Evolutionary conservation across 2,888 invertebrate species (phyloP), one percentile per base, ranked within the genome.

Genomic region (Chirona hameri): DNA sequence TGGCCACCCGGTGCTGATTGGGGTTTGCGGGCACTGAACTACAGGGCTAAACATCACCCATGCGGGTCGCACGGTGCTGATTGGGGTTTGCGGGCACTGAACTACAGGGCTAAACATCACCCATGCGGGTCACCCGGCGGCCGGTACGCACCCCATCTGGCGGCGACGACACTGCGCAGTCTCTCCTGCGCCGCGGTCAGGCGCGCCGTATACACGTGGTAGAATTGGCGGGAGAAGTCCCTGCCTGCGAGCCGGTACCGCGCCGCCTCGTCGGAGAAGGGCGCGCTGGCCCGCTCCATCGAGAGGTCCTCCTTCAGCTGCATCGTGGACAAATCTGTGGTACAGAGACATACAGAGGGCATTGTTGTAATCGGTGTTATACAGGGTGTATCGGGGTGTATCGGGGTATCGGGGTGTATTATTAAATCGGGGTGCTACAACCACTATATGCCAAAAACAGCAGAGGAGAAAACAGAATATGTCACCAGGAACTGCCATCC

Each of bases 131-230:
- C 14, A 18, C 4, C 18, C 60, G 24, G 21, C 21, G n/a, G 60
- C 21, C 60, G n/a, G 21, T 21, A n/a, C 60, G 24, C 21, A 60
- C 91, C 94, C 84, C 94, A 94, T 24, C 89, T 94, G 0, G 89
- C 94, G 83, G 93, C 93, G 81, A 92, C 93, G 2, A 93, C 92
- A 89, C 86, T 93, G 94, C 0, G 93, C 93, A 0, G 88, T 94
- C 55, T 93, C 94, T 5, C 94, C 95, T 87, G 88, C 94, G 65
- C 91, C 95, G 46, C 92, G 94, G 46, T 93, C 94, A 5, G 95
- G 95, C 86, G 93, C 94, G 89, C 90, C 93, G 83, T 88, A 94
- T 85, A 95, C 95, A 87, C 93, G 94, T 87, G 91, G 91, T 24
- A 88, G 87, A 94, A 72, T 31, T 72, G 90, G 86, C 90, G 90